Percentiles rank a stretch among this genome's conserved stretches.
These are phyloP conservation scores for Corydoras sp. DNA, from an alignment of 2,113 vertebrate genomes.

Conservation along the genomic window DNA sequence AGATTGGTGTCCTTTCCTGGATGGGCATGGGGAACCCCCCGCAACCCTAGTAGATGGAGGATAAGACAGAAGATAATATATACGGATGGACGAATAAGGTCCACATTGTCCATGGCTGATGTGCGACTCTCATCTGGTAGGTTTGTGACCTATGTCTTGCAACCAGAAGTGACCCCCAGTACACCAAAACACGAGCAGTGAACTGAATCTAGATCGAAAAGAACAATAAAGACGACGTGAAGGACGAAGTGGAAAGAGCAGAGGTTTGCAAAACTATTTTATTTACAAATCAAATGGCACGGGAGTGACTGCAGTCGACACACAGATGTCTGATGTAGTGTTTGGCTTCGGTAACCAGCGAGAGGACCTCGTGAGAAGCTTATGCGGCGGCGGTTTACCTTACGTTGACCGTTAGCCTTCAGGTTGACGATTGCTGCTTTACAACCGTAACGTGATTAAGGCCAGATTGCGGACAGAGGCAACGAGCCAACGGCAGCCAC, in stretches of 20 bases:
- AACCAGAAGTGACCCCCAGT: too few relatives aligned
- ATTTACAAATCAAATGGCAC: constrained; percentile 99
- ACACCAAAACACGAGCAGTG: too few relatives aligned
- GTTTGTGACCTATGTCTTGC: too few relatives aligned
- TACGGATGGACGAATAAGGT: too few relatives aligned
- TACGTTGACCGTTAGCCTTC: constrained; percentile 1
- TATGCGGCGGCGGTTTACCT: background rate
- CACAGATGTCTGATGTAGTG: constrained; percentile 81
- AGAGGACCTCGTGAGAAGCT: constrained; percentile 54
- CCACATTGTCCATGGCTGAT: too few relatives aligned
- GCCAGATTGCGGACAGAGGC: constrained; percentile 58
- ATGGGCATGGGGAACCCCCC: too few relatives aligned
- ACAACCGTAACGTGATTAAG: constrained; percentile 57
- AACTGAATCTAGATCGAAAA: too few relatives aligned
- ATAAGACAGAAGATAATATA: too few relatives aligned
- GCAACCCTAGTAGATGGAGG: too few relatives aligned
- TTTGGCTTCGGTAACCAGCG: constrained; percentile 59
- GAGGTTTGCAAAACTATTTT: constrained; percentile 98
- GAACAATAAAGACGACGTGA: background rate
- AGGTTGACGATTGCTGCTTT: constrained; percentile 11
- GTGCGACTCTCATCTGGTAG: too few relatives aligned
- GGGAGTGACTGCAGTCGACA: constrained; percentile 86
- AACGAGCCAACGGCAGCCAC: constrained; percentile 64
- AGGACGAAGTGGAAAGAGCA: constrained; percentile 47
- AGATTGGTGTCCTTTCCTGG: too few relatives aligned